These are phyloP conservation scores for Drosophila prosaltans DNA, from an alignment of 1,140 invertebrate species.

Conservation along the genomic window DNA sequence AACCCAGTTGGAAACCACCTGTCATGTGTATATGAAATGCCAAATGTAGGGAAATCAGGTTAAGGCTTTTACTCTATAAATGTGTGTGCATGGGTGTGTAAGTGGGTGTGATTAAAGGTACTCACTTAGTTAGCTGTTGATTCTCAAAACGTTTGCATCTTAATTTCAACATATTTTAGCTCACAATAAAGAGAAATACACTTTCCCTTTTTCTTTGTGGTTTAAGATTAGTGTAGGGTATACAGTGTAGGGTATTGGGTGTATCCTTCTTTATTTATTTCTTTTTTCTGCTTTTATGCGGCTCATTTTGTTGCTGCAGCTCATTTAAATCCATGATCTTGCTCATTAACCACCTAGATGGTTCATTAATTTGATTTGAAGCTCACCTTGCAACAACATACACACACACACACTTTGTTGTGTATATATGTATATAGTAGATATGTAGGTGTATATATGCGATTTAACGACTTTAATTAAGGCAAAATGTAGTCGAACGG, in stretches of 20 bases:
- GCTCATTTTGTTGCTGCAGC: conserved; percentile 19
- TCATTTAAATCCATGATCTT: conserved; percentile 76
- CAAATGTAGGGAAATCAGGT: conserved; percentile 36
- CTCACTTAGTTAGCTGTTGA: conserved; percentile 25
- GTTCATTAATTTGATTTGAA: conserved; percentile 75
- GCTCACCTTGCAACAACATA: conserved; percentile 29
- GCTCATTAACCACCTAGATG: conserved; percentile 62
- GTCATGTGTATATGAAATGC: conserved; percentile 17
- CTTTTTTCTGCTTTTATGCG: conserved; percentile 37
- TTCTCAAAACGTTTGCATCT: conserved; percentile 23
- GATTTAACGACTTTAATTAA: conserved; percentile 78
- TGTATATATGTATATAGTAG: background rate
- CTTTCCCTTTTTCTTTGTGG: background rate
- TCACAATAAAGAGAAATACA: conserved; percentile 1
- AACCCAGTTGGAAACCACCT: conserved; percentile 11
- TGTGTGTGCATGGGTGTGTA: background rate
- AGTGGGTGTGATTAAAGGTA: conserved; percentile 16
- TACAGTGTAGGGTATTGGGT: background rate
- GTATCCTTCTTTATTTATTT: conserved; percentile 38
- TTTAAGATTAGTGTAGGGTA: background rate
- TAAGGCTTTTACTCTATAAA: conserved; percentile 26
- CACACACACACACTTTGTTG: conserved; percentile 9
- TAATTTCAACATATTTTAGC: conserved; percentile 20
- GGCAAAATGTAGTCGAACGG: conserved; percentile 51
- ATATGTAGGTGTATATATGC: conserved; percentile 19